phyloP scores from a whole-genome alignment of 2,888 invertebrate species.

The Heliothis peltigera region DNA sequence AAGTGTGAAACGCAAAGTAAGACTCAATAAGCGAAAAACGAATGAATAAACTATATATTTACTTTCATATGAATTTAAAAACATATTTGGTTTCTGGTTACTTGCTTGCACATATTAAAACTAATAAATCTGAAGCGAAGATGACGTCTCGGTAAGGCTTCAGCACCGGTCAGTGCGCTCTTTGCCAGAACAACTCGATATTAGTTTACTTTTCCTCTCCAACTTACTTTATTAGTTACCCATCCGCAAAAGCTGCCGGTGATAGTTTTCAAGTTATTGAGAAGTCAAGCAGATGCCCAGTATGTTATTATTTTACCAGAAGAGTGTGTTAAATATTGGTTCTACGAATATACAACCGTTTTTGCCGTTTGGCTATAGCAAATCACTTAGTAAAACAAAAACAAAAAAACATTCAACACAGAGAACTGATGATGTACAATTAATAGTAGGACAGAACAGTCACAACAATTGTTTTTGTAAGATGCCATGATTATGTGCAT shows the following conservation, averaged over 20 bases:
- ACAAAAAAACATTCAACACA: too few species aligned
- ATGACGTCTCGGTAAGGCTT: conserved; percentile 68
- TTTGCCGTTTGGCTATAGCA: too few species aligned
- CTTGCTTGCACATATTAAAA: conserved; percentile 83
- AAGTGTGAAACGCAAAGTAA: background rate
- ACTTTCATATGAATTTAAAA: conserved; percentile 52
- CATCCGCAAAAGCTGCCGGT: conserved; percentile 80
- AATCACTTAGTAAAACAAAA: too few species aligned
- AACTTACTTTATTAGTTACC: conserved; percentile 89
- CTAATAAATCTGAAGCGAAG: conserved; percentile 85
- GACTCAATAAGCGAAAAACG: conserved; percentile 9
- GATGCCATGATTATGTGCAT: conserved; percentile 31
- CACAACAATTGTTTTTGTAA: background rate
- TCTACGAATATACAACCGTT: too few species aligned
- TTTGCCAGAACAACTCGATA: conserved; percentile 85
- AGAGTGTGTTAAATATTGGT: background rate
- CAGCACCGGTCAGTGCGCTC: conserved; percentile 65
- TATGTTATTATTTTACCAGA: conserved; percentile 28
- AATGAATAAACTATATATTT: conserved; percentile 1
- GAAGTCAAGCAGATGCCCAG: conserved; percentile 75
- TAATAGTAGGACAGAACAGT: too few species aligned
- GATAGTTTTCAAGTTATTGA: conserved; percentile 88
- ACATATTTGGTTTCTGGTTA: conserved; percentile 73
- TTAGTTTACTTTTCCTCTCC: conserved; percentile 90
- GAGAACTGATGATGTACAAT: too few species aligned